These are phyloP conservation scores for Gymnarchus niloticus DNA, from an alignment of 2,113 vertebrate species.

Conservation along the genomic window DNA sequence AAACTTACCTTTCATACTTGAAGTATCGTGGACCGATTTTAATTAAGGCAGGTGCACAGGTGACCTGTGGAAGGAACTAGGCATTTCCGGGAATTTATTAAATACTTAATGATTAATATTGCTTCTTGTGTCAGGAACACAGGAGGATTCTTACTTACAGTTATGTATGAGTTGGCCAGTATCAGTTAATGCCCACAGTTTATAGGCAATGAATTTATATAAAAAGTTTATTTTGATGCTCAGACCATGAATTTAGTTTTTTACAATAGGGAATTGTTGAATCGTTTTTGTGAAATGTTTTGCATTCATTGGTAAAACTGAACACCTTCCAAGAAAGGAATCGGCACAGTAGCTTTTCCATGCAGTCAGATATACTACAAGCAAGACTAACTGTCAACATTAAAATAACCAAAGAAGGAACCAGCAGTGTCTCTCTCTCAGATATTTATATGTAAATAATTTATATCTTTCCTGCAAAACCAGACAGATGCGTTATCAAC, in stretches of 20 bases:
- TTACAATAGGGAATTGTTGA: neutral
- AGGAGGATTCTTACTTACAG: too few species aligned
- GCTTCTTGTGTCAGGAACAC: neutral
- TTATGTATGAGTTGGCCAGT: too few species aligned
- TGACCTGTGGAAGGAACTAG: neutral
- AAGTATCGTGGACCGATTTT: too few species aligned
- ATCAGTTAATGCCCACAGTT: too few species aligned
- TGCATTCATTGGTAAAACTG: neutral
- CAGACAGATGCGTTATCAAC: neutral
- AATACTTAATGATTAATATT: neutral
- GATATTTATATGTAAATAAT: neutral
- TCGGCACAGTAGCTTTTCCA: neutral
- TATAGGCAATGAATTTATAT: neutral
- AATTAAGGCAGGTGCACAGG: too few species aligned
- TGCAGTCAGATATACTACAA: neutral
- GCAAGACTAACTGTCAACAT: neutral
- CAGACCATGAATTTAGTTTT: neutral
- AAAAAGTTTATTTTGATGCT: neutral
- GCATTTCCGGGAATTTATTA: neutral
- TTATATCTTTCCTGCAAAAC: neutral
- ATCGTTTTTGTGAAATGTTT: neutral
- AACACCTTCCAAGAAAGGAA: neutral
- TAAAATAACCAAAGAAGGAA: neutral
- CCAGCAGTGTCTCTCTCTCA: neutral
- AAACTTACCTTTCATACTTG: slow-evolving; percentile 4